Evolutionary conservation across 2,888 invertebrate species (phyloP).

Genomic region (Dicyrtomina minuta): DNA sequence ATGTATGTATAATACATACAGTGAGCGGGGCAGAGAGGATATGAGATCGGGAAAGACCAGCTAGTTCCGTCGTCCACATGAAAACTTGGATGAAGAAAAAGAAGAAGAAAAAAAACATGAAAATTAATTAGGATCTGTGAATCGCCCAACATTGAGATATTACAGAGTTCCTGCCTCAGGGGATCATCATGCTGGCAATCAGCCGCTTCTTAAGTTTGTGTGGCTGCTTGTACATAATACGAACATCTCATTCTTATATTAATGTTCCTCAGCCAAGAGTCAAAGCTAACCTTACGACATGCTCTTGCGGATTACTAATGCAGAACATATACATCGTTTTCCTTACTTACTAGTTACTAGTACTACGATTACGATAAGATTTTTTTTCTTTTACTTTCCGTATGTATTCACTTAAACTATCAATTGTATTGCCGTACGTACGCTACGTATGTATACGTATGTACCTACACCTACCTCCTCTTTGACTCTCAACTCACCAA

Average conservation of each 20-base stretch:
- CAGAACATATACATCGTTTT: too few species aligned
- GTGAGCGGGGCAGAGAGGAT: background rate
- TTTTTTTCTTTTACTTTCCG: background rate
- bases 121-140: slow-evolving; percentile 44
- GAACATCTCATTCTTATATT: too few species aligned
- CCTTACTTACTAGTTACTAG: too few species aligned
- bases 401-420: too few species aligned
- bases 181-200: slow-evolving; percentile 52
- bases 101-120: slow-evolving; percentile 33
- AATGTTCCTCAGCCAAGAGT: too few species aligned
- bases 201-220: slow-evolving; percentile 34
- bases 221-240: too few species aligned
- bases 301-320: too few species aligned
- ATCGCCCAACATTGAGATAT: slow-evolving; percentile 44
- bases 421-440: too few species aligned
- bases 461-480: background rate
- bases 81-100: background rate
- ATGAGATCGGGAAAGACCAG: background rate
- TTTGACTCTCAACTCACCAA: slow-evolving; percentile 19
- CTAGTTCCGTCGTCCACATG: slow-evolving; percentile 11
- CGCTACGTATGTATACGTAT: background rate
- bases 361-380: background rate
- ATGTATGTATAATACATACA: slow-evolving; percentile 30
- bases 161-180: slow-evolving; percentile 38
- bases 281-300: too few species aligned